Percentiles rank a stretch among this genome's conserved stretches.
phyloP scores from a whole-genome alignment of 2,797 vertebrate species.

The Rhodeus uyekii region DNA sequence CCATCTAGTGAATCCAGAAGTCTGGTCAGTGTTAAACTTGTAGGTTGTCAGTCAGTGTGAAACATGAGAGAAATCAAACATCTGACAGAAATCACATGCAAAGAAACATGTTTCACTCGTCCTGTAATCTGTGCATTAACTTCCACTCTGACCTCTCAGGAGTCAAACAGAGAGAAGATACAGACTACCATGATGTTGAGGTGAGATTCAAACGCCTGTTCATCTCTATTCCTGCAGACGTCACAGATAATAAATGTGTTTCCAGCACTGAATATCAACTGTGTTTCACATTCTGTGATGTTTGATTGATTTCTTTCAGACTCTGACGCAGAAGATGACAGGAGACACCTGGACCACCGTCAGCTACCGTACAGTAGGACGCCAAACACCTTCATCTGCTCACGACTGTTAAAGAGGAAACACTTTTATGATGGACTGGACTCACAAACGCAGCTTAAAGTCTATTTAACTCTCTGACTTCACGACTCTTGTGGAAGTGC shows the following conservation, averaged over 20 bases:
- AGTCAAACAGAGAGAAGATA: background rate
- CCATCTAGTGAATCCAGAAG: background rate
- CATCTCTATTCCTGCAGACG: background rate
- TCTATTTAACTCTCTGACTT: background rate
- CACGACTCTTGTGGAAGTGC: background rate
- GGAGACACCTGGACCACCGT: background rate
- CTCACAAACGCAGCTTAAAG: background rate
- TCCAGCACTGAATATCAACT: background rate
- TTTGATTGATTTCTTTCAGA: background rate
- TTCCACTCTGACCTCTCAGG: background rate
- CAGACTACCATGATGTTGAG: constrained; percentile 1
- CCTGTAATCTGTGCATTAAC: background rate
- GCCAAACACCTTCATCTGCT: background rate
- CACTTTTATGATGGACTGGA: background rate
- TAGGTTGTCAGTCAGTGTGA: background rate
- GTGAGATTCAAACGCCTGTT: background rate
- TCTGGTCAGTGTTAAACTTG: background rate
- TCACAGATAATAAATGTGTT: too few relatives aligned
- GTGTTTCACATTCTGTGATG: background rate
- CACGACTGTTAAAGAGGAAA: background rate
- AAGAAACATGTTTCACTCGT: background rate
- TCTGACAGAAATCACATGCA: background rate
- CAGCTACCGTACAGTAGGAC: background rate
- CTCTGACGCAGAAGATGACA: background rate
- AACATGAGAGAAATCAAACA: background rate